These are phyloP conservation scores for Poeciliopsis paucimaculata DNA, from an alignment of 2,797 vertebrate species.

Conservation along the genomic window DNA sequence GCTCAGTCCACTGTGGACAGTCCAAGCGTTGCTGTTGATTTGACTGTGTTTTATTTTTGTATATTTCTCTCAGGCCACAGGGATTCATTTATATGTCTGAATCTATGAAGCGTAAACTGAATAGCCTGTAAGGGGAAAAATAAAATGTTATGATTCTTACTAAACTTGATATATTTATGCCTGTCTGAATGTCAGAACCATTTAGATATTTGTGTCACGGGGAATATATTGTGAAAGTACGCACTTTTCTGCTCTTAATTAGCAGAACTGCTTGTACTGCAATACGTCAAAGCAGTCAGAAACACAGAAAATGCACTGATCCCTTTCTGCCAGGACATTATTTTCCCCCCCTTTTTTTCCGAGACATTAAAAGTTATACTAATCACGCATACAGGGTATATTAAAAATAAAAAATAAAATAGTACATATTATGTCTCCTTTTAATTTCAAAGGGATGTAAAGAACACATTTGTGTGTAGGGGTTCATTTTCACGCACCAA, in stretches of 20 bases:
- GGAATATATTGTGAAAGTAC: neutral
- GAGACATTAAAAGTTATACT: neutral
- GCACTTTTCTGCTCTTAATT: neutral
- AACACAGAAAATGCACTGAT: neutral
- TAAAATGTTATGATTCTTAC: neutral
- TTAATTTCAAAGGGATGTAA: neutral
- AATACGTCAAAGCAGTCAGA: neutral
- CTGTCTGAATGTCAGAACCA: neutral
- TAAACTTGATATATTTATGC: neutral
- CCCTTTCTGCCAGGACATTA: neutral
- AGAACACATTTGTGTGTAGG: neutral
- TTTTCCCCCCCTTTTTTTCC: neutral
- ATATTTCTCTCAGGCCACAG: neutral
- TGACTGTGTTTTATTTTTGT: neutral
- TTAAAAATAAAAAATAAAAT: neutral
- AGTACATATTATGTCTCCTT: neutral
- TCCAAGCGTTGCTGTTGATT: neutral
- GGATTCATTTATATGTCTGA: neutral
- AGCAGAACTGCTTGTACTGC: neutral
- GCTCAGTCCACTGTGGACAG: neutral
- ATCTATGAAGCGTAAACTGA: neutral
- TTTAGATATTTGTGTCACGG: neutral
- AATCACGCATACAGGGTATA: neutral
- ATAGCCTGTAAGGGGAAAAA: neutral
- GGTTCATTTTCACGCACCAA: neutral